Conservation (phyloP, 1,140 invertebrate species). For the Brachionus rubens region DNA sequence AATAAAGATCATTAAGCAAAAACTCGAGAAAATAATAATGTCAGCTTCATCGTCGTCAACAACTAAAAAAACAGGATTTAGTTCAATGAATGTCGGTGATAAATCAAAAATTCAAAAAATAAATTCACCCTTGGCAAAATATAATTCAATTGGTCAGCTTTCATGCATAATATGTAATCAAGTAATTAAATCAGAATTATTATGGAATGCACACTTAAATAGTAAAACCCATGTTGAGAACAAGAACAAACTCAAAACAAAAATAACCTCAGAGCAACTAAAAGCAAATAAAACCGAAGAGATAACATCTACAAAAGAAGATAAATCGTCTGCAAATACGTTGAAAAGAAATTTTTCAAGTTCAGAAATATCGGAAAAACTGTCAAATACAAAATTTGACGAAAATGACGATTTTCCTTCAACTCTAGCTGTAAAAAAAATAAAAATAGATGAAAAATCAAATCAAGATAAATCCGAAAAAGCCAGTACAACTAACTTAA, state of each 20-base stretch:
- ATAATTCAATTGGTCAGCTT: slow-evolving; percentile 37
- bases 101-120: not conserved
- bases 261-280: not conserved
- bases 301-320: too few species aligned
- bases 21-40: too few species aligned
- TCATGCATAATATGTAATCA: slow-evolving; percentile 29
- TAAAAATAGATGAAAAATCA: too few species aligned
- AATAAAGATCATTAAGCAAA: too few species aligned
- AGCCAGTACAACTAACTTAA: too few species aligned
- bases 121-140: slow-evolving; percentile 32
- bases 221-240: slow-evolving; percentile 33
- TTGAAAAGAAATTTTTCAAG: not conserved
- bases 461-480: too few species aligned
- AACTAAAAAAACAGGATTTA: too few species aligned
- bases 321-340: too few species aligned
- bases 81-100: not conserved
- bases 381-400: not conserved
- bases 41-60: too few species aligned
- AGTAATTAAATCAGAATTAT: slow-evolving; percentile 9
- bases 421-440: too few species aligned
- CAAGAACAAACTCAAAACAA: slow-evolving; percentile 39
- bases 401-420: not conserved
- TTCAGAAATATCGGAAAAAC: not conserved
- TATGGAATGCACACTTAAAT: slow-evolving; percentile 30
- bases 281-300: not conserved